These are phyloP conservation scores for Patiria pectinifera DNA, from an alignment of 53 echinoderm and acorn worm genomes.

Conservation along the genomic window DNA sequence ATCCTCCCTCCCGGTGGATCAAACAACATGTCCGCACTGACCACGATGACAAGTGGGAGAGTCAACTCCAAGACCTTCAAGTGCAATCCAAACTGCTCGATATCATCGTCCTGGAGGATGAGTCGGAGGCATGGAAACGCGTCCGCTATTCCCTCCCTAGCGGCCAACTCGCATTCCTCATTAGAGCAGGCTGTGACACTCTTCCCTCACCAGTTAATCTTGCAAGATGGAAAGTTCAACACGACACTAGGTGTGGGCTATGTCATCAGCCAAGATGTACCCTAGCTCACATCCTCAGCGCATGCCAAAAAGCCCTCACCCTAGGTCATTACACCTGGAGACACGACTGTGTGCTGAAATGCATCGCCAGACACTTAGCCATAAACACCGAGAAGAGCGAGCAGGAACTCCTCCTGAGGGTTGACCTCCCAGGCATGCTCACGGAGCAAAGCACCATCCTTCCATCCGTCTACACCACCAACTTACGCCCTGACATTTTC, in stretches of 20 bases:
- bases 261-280: too few relatives aligned
- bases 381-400: background rate
- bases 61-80: background rate
- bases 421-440: background rate
- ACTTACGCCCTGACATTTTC: too few relatives aligned
- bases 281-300: too few relatives aligned
- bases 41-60: background rate
- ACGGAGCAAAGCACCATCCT: background rate
- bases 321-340: too few relatives aligned
- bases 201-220: too few relatives aligned
- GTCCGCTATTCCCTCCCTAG: too few relatives aligned
- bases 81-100: conserved; percentile 7
- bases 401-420: background rate
- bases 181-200: too few relatives aligned
- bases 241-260: too few relatives aligned
- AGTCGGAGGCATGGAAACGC: conserved; percentile 5
- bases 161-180: too few relatives aligned
- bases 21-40: background rate
- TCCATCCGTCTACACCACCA: background rate
- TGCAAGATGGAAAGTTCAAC: too few relatives aligned
- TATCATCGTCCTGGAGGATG: background rate
- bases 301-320: too few relatives aligned
- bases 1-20: background rate
- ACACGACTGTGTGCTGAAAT: background rate
- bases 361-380: background rate